Evolutionary conservation across 2,113 vertebrate genomes (phyloP).

Genomic region (Ptilonorhynchus violaceus): DNA sequence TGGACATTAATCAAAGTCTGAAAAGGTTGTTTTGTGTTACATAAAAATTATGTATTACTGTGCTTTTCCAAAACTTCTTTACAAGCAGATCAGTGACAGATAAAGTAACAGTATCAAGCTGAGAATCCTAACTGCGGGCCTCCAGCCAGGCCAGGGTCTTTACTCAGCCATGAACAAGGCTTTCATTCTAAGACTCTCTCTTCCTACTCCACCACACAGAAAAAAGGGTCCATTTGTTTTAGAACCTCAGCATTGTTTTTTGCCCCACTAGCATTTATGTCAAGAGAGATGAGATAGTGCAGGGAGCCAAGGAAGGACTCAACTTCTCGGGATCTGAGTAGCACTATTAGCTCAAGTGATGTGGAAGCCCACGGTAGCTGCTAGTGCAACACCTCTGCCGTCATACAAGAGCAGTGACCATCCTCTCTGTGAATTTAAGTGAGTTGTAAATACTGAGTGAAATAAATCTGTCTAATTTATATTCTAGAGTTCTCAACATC

Average conservation of each 20-base stretch:
- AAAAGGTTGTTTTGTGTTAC: background rate
- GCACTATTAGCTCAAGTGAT: background rate
- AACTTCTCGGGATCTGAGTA: background rate
- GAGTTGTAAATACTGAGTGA: background rate
- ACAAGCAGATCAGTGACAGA: background rate
- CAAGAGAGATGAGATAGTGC: accelerated
- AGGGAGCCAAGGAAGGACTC: background rate
- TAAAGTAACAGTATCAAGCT: background rate
- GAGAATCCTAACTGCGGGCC: background rate
- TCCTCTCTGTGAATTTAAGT: background rate
- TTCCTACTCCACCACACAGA: background rate
- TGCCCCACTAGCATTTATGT: background rate
- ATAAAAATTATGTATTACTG: background rate
- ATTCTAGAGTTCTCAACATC: background rate
- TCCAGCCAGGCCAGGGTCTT: background rate
- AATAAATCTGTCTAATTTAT: background rate
- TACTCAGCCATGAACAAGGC: background rate
- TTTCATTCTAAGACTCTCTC: background rate
- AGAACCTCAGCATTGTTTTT: background rate
- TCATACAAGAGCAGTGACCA: background rate
- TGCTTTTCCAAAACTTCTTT: background rate
- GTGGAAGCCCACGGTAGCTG: background rate
- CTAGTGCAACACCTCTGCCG: background rate
- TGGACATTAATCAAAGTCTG: background rate
- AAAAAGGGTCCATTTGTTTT: background rate